Evolutionary conservation across 2,797 vertebrate genomes (phyloP), one percentile per base, ranked within the genome.

Genomic region (Pitangus sulphuratus): DNA sequence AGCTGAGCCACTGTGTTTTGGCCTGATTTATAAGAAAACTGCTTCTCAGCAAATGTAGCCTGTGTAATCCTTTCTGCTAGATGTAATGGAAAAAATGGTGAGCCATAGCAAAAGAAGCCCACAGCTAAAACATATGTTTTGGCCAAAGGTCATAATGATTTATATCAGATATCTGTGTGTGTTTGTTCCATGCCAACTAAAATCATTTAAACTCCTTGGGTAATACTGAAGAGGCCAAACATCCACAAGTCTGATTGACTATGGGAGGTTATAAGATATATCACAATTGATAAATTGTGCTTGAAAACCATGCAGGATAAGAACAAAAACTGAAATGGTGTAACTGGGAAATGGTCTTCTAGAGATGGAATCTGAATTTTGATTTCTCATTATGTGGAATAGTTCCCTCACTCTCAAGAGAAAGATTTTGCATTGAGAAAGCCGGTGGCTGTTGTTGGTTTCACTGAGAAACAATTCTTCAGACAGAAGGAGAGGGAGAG

Each of bases 51-150:
- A 87, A 96, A 84, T 15, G 30, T 51, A 92, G 54, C 64, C 50
- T 61, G 8, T 81, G 33, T 90, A 94, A 80, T 48, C 19, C 89
- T 64, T 93, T 90, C 62, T 87, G 16, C 31, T 79, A 50, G 77
- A 75, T 54, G 48, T 71, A 85, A 84, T 81, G 69, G 78, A 47
- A 96, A 90, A 88, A 60, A 56, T 60, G n/a, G 62, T 51, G 40
- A 92, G 48, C 76, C 56, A 4, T 28, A 82, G 48, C 69, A 95
- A 72, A 90, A 71, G 33, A 81, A 72, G 40, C 60, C 33, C 40
- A 66, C 40, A 86, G 72, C 65, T 86, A 50, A 87, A 92, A 85
- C 56, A 51, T 50, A 44, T 20, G 39, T 78, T 94, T 96, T 95
- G 69, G 69, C 80, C 56, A 78, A 61, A 74, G 62, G 39, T 66